These are phyloP conservation scores for Takifugu ocellatus DNA, from an alignment of 2,797 vertebrate genomes.

Conservation along the genomic window DNA sequence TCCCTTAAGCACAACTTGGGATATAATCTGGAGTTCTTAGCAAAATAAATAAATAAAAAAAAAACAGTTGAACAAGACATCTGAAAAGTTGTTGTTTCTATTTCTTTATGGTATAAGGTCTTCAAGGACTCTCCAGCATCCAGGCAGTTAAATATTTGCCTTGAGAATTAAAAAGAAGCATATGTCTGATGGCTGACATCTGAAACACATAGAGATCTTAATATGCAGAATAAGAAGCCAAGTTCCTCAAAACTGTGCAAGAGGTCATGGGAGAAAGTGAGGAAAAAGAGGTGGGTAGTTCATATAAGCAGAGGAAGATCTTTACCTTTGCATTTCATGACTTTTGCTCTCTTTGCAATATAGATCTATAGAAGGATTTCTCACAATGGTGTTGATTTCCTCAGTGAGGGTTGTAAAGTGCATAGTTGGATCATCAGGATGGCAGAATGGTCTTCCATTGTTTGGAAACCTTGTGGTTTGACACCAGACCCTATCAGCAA, in stretches of 20 bases:
- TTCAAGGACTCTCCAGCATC: background rate
- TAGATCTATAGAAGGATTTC: background rate
- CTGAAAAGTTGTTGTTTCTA: constrained; percentile 9
- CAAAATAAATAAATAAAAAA: background rate
- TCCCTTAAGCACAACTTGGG: constrained; percentile 23
- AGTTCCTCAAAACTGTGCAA: constrained; percentile 21
- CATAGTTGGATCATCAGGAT: background rate
- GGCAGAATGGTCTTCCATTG: background rate
- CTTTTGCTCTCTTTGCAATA: background rate
- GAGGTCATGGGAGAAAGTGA: background rate
- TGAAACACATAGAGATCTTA: constrained; percentile 30
- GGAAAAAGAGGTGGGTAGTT: background rate
- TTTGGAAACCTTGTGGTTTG: background rate
- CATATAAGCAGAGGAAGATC: constrained; percentile 1
- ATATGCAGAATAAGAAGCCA: constrained; percentile 2
- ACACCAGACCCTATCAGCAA: background rate
- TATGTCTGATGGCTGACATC: constrained; percentile 27
- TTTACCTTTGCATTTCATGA: background rate
- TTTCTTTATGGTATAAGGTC: constrained; percentile 10
- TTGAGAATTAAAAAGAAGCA: constrained; percentile 26
- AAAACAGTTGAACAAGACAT: constrained; percentile 2
- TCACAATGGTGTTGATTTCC: too few relatives aligned
- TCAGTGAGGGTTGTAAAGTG: background rate
- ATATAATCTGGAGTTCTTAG: constrained; percentile 28
- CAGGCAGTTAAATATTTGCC: background rate